Conservation (phyloP, 1,140 invertebrate genomes). For the Battus philenor region DNA sequence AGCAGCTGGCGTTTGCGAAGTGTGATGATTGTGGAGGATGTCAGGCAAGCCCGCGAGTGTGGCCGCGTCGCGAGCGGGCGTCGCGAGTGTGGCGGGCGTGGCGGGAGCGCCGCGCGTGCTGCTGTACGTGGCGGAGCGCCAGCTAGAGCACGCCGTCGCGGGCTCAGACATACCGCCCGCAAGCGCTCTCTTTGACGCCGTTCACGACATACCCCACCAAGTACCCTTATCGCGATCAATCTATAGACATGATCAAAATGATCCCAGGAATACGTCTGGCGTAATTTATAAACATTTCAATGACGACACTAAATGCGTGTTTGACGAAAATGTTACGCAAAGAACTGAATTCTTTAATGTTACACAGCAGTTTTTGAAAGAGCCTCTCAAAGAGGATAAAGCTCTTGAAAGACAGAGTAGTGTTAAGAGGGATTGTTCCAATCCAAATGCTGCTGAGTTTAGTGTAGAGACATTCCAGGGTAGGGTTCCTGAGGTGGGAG, state of each 20-base stretch:
- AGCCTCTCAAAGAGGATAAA: slow-evolving; percentile 40
- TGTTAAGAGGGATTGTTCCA: slow-evolving; percentile 42
- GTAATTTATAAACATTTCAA: slow-evolving; percentile 50
- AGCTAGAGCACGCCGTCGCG: slow-evolving; percentile 61
- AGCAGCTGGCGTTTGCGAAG: slow-evolving; percentile 50
- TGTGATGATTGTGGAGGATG: slow-evolving; percentile 67
- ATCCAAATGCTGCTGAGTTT: slow-evolving; percentile 32
- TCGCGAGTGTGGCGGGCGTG: slow-evolving; percentile 54
- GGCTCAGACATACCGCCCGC: slow-evolving; percentile 43
- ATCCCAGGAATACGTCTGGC: slow-evolving; percentile 31
- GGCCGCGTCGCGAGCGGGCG: slow-evolving; percentile 65
- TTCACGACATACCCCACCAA: slow-evolving; percentile 40
- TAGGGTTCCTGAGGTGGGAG: slow-evolving; percentile 37
- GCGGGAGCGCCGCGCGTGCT: slow-evolving; percentile 63
- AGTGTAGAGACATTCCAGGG: slow-evolving; percentile 48
- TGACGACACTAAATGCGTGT: slow-evolving; percentile 36
- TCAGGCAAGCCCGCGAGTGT: slow-evolving; percentile 69
- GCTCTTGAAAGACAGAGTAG: slow-evolving; percentile 25
- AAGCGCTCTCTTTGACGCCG: slow-evolving; percentile 35
- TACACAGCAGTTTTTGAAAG: slow-evolving; percentile 47
- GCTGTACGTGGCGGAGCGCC: slow-evolving; percentile 69
- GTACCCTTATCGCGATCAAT: slow-evolving; percentile 34
- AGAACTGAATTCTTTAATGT: slow-evolving; percentile 38
- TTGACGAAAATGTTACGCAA: slow-evolving; percentile 32
- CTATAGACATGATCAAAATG: slow-evolving; percentile 39